Conservation (phyloP, 2,797 vertebrate genomes). For the Sphenodon punctatus region DNA sequence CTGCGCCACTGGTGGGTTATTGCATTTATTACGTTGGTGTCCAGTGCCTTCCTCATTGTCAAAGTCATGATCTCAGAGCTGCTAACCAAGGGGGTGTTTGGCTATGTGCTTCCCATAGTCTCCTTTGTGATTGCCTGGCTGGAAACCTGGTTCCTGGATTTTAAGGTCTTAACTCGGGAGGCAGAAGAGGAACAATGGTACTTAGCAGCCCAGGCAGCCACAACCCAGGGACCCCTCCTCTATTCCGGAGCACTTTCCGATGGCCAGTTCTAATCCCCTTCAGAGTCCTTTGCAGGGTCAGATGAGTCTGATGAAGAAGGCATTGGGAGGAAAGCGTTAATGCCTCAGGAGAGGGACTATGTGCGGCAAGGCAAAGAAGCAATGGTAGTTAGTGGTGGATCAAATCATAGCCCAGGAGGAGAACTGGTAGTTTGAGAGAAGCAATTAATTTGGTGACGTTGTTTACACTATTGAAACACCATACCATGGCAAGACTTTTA, state of each 20-base stretch:
- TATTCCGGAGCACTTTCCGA: conserved; percentile 86
- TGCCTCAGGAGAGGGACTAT: conserved; percentile 88
- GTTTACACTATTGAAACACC: conserved; percentile 94
- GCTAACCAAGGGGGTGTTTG: conserved; percentile 88
- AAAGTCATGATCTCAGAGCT: conserved; percentile 94
- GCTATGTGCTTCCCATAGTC: conserved; percentile 90
- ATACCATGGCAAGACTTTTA: conserved; percentile 93
- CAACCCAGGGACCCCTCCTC: conserved; percentile 80
- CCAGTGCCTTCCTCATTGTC: conserved; percentile 90
- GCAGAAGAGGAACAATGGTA: conserved; percentile 90
- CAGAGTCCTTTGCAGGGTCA: conserved; percentile 92
- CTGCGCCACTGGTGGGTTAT: conserved; percentile 96
- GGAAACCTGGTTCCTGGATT: conserved; percentile 99
- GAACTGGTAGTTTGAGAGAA: conserved; percentile 96
- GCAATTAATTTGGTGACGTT: conserved; percentile 88
- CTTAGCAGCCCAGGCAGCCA: conserved; percentile 83
- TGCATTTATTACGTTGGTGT: conserved; percentile 93
- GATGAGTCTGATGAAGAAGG: conserved; percentile 89
- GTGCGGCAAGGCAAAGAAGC: conserved; percentile 89
- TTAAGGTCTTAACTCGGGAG: conserved; percentile 95
- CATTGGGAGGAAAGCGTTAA: conserved; percentile 82
- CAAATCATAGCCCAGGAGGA: conserved; percentile 94
- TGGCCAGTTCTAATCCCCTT: conserved; percentile 96
- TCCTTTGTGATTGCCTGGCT: conserved; percentile 96
- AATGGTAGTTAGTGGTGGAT: conserved; percentile 88